Base-by-base conservation (phyloP, 2,888 invertebrate genomes). In the Micoletzkya japonica region DNA sequence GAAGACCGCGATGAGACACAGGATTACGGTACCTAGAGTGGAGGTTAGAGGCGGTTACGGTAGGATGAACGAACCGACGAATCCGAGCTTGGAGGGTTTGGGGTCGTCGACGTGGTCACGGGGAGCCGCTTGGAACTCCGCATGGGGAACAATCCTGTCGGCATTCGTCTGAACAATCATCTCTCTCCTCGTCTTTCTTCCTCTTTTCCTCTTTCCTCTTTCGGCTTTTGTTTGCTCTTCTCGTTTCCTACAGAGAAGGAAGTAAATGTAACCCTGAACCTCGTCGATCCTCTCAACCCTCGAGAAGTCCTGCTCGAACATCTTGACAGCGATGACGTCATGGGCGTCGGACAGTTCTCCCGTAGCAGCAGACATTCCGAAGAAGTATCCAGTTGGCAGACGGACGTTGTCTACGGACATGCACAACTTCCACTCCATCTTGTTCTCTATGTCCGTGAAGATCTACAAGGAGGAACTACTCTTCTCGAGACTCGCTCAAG, bases 311-410 rank as follows among this genome's bases (percentile, higher is more conserved):
- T 97, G 89, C 86, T 97, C 95, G 85, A 92, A 97, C 85, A 95
- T 90, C 87, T 94, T 92, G 73, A 98, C 90, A 1, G 94, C 91
- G 74, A 94, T 89, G 74, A 98, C 90, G 87, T 98, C 97, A 87
- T 98, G 98, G 87, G 93, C 94, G 89, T 98, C 98, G 73, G 88
- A 87, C 57, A 99, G 88, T 86, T 98, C 96, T 1, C 98, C 98
- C 0, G 98, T 99, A 0, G 95, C 95, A 0, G 98, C 94, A 0
- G 95, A 91, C 4, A 94, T 89, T 1, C 98, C 98, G 86, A 95
- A 92, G 87, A 90, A 95, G 87, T 96, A 97, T 0, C 94, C 94
- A 0, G 95, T 94, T 0, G 98, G 98, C 14, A 99, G 88, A 72
- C 91, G 90, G 0, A 99, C 93, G 59, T 94, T 93, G 79, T 91